Percentiles rank a stretch among this genome's conserved stretches.
Evolutionary conservation across 2,888 invertebrate species (phyloP).

Genomic region (Rhimphoctona megacephalus): DNA sequence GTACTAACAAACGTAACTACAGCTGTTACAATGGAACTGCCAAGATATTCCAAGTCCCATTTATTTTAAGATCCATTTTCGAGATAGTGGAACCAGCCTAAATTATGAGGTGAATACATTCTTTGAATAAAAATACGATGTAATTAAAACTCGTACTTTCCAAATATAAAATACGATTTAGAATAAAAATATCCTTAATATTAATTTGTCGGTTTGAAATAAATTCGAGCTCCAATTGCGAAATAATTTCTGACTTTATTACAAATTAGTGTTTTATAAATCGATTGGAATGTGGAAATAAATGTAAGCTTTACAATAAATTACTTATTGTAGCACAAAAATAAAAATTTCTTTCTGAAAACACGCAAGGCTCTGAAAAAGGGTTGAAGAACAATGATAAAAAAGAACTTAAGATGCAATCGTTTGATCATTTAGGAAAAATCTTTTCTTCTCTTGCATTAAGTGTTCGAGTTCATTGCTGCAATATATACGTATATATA

Average conservation of each 20-base stretch:
- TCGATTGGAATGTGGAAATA: neutral
- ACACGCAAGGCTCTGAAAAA: neutral
- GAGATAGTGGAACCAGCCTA: neutral
- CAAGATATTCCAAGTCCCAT: neutral
- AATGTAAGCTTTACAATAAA: neutral
- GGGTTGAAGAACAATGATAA: neutral
- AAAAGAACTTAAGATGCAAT: conserved; percentile 6
- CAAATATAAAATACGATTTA: neutral
- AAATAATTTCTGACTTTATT: neutral
- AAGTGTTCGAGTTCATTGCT: neutral
- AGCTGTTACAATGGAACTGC: neutral
- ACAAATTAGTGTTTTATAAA: neutral
- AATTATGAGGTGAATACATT: neutral
- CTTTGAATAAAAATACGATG: neutral
- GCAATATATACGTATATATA: neutral
- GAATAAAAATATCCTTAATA: neutral
- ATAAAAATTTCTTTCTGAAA: neutral
- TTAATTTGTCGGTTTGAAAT: too few species aligned
- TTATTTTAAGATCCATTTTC: neutral
- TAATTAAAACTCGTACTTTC: neutral
- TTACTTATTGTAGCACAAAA: neutral
- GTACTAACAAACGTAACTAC: neutral
- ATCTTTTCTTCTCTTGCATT: conserved; percentile 14
- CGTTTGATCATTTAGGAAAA: conserved; percentile 29
- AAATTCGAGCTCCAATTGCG: neutral